These are phyloP conservation scores for Ochropleura leucogaster DNA, from an alignment of 2,888 invertebrate genomes.

Conservation along the genomic window DNA sequence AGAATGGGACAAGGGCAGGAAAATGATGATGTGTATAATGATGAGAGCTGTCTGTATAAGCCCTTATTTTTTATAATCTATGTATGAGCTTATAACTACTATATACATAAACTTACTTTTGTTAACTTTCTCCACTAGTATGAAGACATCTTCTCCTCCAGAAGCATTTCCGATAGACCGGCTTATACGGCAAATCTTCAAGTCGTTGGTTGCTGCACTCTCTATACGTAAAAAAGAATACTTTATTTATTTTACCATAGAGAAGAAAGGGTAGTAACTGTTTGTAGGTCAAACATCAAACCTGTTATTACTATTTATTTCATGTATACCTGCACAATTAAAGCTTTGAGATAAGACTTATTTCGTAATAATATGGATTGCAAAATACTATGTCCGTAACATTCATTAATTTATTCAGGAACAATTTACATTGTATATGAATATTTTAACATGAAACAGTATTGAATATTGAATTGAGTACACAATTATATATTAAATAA, in stretches of 20 bases:
- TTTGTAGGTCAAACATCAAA: background rate
- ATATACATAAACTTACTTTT: conserved; percentile 92
- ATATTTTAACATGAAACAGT: too few species aligned
- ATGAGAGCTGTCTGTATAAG: background rate
- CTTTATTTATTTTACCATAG: background rate
- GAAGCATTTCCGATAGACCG: conserved; percentile 92
- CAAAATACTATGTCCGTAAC: background rate
- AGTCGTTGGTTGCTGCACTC: conserved; percentile 95
- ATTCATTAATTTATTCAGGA: too few species aligned
- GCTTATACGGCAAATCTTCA: conserved; percentile 95
- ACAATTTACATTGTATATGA: too few species aligned
- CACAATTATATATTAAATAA: too few species aligned
- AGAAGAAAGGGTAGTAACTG: background rate
- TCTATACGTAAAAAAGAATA: conserved; percentile 78
- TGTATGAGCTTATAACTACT: background rate
- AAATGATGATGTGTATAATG: background rate
- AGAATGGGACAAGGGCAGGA: too few species aligned
- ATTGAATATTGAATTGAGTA: too few species aligned
- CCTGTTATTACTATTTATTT: background rate
- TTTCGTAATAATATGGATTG: background rate
- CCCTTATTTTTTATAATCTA: background rate
- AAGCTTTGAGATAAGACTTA: background rate
- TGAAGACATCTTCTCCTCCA: conserved; percentile 95
- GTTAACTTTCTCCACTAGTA: conserved; percentile 96
- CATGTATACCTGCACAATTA: background rate